Evolutionary conservation across 2,113 vertebrate genomes (phyloP).

Genomic region (Sterrhoptilus dennistouni): DNA sequence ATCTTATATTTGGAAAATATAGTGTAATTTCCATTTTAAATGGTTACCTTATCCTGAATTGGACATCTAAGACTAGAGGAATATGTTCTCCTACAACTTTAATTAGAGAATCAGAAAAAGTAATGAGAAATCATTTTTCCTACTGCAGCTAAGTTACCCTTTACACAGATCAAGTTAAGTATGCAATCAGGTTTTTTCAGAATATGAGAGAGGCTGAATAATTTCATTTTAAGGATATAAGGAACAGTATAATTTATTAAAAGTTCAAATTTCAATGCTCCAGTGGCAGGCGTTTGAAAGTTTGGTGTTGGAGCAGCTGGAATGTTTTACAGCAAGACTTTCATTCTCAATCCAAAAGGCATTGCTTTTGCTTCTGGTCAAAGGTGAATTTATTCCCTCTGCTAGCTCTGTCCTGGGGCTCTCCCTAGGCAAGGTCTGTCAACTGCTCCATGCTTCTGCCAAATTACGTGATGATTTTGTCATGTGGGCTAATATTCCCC

Average conservation of each 20-base stretch:
- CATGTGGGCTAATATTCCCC: constrained; percentile 47
- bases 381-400: constrained; percentile 67
- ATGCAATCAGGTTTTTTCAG: background rate
- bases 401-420: constrained; percentile 52
- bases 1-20: background rate
- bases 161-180: background rate
- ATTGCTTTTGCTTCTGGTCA: constrained; percentile 53
- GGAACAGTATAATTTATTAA: constrained; percentile 23
- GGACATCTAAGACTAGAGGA: background rate
- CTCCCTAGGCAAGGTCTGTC: constrained; percentile 56
- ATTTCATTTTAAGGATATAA: constrained; percentile 25
- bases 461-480: constrained; percentile 63
- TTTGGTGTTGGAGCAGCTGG: constrained; percentile 52
- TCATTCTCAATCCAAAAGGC: constrained; percentile 51
- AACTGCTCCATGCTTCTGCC: constrained; percentile 53
- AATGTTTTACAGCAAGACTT: constrained; percentile 2
- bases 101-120: background rate
- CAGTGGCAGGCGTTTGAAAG: background rate
- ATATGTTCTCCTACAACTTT: background rate
- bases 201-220: background rate
- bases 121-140: background rate
- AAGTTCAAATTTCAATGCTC: background rate
- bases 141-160: background rate
- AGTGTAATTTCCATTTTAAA: background rate
- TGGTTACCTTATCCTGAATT: background rate